Evolutionary conservation across 2,797 vertebrate species (phyloP), one percentile per base, ranked within the genome.

Genomic region (Limosa lapponica): DNA sequence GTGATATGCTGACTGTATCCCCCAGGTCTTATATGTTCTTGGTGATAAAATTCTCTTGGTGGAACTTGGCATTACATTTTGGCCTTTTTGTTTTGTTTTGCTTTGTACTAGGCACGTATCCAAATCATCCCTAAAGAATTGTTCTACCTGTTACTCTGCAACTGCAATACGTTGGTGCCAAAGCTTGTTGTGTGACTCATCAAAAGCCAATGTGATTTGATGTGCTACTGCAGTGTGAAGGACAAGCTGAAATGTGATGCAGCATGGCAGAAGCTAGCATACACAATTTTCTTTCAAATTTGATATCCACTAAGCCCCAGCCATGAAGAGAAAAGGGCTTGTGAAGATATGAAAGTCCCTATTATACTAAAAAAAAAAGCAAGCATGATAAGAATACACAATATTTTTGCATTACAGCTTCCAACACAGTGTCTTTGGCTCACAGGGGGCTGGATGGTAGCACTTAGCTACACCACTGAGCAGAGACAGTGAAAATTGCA

Each of bases 111-210:
- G 92, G 74, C 82, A 96, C 49, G 49, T 74, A 90, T 90, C 84
- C 82, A 94, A 65, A 82, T 67, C 13, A 54, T 36, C 41, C 49
- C 46, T 66, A 28, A 73, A 84, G 61, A 82, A 54, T 44, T 15
- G 3, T 51, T 89, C 48, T 94, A 94, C 83, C 90, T 84, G 79
- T 92, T 96, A 85, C 51, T 72, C 48, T 81, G 72, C 73, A 93
- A 78, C 46, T 74, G 72, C 92, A 81, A 25, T 46, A 37, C 1
- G 23, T 28, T 58, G 54, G 41, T 95, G 93, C 91, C 91, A 94
- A 72, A 82, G 27, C 69, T 82, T 16, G 1, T 92, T 77, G 74
- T 73, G 66, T 84, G 90, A 86, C 58, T 95, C 75, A 87, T 82
- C 58, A 84, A 78, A 94, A 90, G 66, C 34, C 89, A 78, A 23